These are phyloP conservation scores for Apis dorsata DNA, from an alignment of 1,140 invertebrate genomes.

Conservation along the genomic window DNA sequence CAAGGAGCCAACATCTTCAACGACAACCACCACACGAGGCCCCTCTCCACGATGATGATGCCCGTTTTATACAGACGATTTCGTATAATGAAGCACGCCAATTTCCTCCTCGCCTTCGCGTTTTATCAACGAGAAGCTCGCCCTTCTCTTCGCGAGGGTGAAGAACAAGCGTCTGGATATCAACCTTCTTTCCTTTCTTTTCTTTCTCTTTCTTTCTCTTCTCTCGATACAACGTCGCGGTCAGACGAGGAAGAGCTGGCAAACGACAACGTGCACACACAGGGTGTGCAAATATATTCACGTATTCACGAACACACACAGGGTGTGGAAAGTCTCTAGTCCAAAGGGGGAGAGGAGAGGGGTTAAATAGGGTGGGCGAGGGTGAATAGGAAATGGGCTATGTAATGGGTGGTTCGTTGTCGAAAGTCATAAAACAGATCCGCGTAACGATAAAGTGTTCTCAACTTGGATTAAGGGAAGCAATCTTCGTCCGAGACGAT, in stretches of 20 bases:
- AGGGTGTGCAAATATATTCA: no score
- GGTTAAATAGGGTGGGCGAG: not conserved
- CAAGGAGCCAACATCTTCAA: constrained; percentile 3
- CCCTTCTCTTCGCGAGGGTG: not conserved
- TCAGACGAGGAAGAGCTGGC: constrained; percentile 1
- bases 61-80: constrained; percentile 58
- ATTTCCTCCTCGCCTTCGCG: constrained; percentile 22
- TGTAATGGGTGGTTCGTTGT: constrained; percentile 27
- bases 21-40: constrained; percentile 35
- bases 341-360: no score
- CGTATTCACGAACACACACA: not conserved
- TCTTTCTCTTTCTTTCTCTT: no score
- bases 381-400: constrained; percentile 40
- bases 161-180: not conserved
- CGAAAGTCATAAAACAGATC: constrained; percentile 43
- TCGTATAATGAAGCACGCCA: constrained; percentile 47
- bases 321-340: not conserved
- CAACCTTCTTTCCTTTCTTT: not conserved
- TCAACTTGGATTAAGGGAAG: constrained; percentile 11
- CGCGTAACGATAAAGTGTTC: constrained; percentile 28
- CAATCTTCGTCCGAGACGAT: constrained; percentile 1
- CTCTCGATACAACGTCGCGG: not conserved
- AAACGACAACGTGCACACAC: not conserved
- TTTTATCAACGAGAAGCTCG: not conserved
- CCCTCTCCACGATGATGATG: constrained; percentile 39